A percentile compares a stretch with the other conserved stretches of the same genome.
Evolutionary conservation across 2,113 vertebrate genomes (phyloP).

Genomic region (Delphinus delphis): DNA sequence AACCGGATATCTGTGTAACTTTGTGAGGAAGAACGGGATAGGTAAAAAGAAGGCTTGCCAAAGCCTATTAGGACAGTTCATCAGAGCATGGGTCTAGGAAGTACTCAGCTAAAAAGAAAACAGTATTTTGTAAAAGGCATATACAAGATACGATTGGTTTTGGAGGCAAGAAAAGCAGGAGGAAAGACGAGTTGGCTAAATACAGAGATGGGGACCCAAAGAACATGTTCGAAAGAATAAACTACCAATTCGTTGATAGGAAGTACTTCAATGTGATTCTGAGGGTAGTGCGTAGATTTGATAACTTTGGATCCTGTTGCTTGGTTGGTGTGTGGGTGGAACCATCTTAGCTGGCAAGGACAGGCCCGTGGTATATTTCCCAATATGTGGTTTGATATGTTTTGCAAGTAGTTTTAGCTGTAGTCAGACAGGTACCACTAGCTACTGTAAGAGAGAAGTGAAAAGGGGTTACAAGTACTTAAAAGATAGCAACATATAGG

Average conservation of each 20-base stretch:
- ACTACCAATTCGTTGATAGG: background rate
- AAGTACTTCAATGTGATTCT: background rate
- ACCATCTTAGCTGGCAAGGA: background rate
- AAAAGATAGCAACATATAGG: background rate
- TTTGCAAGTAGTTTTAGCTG: slow-evolving; percentile 11
- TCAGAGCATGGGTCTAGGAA: background rate
- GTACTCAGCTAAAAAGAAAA: slow-evolving; percentile 14
- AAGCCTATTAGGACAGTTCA: background rate
- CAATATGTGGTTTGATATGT: background rate
- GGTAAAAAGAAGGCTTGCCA: background rate
- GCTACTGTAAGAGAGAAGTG: background rate
- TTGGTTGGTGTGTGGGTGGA: background rate
- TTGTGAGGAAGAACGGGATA: background rate
- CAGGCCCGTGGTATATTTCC: background rate
- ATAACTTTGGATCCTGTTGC: background rate
- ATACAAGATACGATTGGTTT: background rate
- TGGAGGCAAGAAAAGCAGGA: background rate
- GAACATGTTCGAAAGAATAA: background rate
- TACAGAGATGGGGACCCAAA: background rate
- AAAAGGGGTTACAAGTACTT: background rate
- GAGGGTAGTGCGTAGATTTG: background rate
- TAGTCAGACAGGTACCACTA: slow-evolving; percentile 29
- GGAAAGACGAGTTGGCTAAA: background rate
- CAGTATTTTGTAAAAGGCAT: background rate
- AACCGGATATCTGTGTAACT: background rate